Percentiles rank a stretch among this genome's conserved stretches.
phyloP scores from a whole-genome alignment of 2,113 vertebrate species.

The Pelodiscus sinensis region DNA sequence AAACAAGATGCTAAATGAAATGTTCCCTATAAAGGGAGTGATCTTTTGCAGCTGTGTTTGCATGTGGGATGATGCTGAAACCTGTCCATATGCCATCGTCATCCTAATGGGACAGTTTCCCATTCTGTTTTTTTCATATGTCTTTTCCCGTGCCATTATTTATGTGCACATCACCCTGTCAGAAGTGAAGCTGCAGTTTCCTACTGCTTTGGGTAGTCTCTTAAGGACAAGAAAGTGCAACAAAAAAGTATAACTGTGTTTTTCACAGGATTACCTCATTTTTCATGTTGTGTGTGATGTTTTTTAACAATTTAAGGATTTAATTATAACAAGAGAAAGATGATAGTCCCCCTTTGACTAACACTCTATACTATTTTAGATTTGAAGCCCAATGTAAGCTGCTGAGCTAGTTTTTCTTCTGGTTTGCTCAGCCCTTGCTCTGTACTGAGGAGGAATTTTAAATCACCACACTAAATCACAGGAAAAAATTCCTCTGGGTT shows the following conservation, averaged over 20 bases:
- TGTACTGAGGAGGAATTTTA: background rate
- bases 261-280: background rate
- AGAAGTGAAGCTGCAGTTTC: background rate
- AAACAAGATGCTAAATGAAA: background rate
- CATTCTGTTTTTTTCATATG: background rate
- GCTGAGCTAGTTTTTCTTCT: background rate
- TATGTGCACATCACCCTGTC: background rate
- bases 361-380: background rate
- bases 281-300: background rate
- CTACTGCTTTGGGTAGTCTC: constrained; percentile 5
- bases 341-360: background rate
- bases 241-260: background rate
- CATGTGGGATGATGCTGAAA: background rate
- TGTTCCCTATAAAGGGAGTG: background rate
- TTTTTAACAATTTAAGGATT: background rate
- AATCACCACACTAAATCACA: constrained; percentile 12
- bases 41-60: background rate
- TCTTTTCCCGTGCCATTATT: background rate
- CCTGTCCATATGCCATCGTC: background rate
- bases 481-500: constrained; percentile 1
- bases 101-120: background rate
- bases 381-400: background rate
- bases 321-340: background rate
- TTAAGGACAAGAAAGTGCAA: background rate
- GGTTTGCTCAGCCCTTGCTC: background rate